Conservation (phyloP, 1,140 invertebrate species). For the Pseudomyrmex dendroicus region DNA sequence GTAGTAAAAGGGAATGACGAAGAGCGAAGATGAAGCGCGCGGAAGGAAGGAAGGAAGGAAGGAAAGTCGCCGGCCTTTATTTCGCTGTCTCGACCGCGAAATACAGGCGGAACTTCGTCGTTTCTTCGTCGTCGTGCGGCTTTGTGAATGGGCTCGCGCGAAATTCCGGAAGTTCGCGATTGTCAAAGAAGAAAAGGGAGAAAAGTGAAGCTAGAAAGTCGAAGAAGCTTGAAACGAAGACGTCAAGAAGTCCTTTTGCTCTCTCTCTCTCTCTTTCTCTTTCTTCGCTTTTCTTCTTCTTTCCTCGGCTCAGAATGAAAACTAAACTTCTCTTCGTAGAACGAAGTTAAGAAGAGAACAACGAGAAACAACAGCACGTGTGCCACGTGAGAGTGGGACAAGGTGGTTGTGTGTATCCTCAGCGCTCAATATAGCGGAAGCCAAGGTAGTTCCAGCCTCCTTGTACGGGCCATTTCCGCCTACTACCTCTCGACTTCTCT, state of each 20-base stretch:
- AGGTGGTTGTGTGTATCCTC: constrained; percentile 78
- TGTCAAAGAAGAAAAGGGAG: constrained; percentile 35
- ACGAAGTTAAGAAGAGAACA: constrained; percentile 6
- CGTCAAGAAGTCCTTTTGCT: constrained; percentile 54
- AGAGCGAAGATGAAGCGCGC: constrained; percentile 3
- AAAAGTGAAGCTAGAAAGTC: constrained; percentile 43
- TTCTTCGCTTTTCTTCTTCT: neutral
- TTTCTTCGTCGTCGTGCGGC: constrained; percentile 6
- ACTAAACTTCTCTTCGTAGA: constrained; percentile 31
- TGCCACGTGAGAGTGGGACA: constrained; percentile 67
- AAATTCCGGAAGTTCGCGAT: constrained; percentile 54
- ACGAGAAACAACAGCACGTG: constrained; percentile 62
- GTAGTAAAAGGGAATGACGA: constrained; percentile 22
- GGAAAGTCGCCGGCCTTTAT: constrained; percentile 45
- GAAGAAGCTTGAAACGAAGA: constrained; percentile 31
- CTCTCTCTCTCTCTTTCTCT: too few species aligned
- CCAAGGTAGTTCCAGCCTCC: constrained; percentile 85
- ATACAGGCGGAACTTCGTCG: constrained; percentile 28
- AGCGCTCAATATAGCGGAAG: constrained; percentile 84
- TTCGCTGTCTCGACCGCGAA: constrained; percentile 46
- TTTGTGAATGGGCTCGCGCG: constrained; percentile 31
- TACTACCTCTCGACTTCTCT: constrained; percentile 52
- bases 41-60: constrained; percentile 60
- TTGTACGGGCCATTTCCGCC: constrained; percentile 82
- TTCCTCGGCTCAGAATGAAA: neutral